Conservation (phyloP, 2,888 invertebrate species). For the Prosopocoilus inquinatus region DNA sequence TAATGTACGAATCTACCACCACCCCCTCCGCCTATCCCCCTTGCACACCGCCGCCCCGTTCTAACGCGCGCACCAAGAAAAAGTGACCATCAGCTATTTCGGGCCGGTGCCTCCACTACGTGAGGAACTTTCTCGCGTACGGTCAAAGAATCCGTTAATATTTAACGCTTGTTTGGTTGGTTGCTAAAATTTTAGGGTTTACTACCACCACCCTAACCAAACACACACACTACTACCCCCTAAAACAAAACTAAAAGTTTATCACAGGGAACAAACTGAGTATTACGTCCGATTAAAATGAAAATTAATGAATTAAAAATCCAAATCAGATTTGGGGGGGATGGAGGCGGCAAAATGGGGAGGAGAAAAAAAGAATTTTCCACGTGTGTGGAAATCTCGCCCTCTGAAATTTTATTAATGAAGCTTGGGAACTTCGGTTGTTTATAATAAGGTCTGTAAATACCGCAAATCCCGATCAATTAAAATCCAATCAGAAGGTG, state of each 20-base stretch:
- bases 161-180: too few relatives aligned
- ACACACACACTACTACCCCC: too few relatives aligned
- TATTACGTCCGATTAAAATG: too few relatives aligned
- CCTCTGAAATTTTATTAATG: constrained; percentile 13
- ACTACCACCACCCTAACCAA: too few relatives aligned
- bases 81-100: background rate
- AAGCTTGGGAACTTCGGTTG: constrained; percentile 13
- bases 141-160: background rate
- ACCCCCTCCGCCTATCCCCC: background rate
- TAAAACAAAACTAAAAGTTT: too few relatives aligned
- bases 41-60: background rate
- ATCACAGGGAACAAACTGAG: too few relatives aligned
- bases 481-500: constrained; percentile 44
- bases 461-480: constrained; percentile 34
- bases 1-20: constrained; percentile 37
- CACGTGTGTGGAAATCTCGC: background rate
- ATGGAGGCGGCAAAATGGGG: too few relatives aligned
- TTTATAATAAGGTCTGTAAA: constrained; percentile 18
- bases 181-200: too few relatives aligned
- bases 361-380: too few relatives aligned
- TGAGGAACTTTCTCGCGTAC: background rate
- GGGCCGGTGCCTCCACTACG: background rate
- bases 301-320: too few relatives aligned
- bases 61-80: constrained; percentile 1
- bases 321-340: too few relatives aligned